phyloP scores from a whole-genome alignment of 2,888 invertebrate genomes.

The Boloria selene region DNA sequence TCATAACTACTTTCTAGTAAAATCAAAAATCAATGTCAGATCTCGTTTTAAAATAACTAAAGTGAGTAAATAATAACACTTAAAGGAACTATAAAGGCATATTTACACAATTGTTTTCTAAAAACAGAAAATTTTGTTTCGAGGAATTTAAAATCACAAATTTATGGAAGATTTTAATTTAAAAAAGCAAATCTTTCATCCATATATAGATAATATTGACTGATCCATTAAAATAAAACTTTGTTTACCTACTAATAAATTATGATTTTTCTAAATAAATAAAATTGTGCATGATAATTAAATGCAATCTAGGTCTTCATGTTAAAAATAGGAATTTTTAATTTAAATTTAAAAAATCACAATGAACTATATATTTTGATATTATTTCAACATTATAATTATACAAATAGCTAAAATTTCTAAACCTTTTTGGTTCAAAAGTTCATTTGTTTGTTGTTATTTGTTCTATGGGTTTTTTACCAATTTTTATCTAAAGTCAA shows the following conservation, averaged over 20 bases:
- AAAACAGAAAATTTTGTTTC: neutral
- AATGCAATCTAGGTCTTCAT: slow-evolving; percentile 9
- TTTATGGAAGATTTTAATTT: slow-evolving; percentile 3
- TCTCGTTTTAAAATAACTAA: slow-evolving; percentile 10
- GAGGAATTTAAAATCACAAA: slow-evolving; percentile 3
- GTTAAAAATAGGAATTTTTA: neutral
- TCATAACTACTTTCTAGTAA: slow-evolving; percentile 3
- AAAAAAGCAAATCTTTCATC: neutral
- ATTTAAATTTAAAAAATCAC: slow-evolving; percentile 1
- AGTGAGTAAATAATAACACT: slow-evolving; percentile 8
- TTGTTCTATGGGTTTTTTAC: too few species aligned
- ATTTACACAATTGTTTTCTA: slow-evolving; percentile 6
- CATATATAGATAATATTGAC: neutral
- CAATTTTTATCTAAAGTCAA: too few species aligned
- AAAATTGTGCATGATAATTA: neutral
- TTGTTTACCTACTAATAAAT: neutral
- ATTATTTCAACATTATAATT: slow-evolving; percentile 13
- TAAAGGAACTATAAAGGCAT: slow-evolving; percentile 12
- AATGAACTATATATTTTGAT: slow-evolving; percentile 12
- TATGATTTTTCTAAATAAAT: neutral
- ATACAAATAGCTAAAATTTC: too few species aligned
- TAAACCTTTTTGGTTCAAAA: too few species aligned
- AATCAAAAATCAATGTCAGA: slow-evolving; percentile 11
- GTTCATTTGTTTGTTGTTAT: too few species aligned
- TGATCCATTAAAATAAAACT: neutral